Conservation (phyloP, 2,888 invertebrate genomes). For the Drosophila quinaria region DNA sequence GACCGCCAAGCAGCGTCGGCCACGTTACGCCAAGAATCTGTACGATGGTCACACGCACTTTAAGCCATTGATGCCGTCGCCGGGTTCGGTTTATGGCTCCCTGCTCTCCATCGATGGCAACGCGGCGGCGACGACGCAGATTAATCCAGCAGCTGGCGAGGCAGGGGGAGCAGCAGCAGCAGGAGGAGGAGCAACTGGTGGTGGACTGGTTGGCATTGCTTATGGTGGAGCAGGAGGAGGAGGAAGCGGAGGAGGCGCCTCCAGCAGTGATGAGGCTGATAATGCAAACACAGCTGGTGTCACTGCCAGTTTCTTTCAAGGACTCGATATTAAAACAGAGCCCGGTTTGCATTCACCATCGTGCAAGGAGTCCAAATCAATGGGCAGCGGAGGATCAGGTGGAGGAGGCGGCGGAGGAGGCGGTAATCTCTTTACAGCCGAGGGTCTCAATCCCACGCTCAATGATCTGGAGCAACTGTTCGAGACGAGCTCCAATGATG, state of each 20-base stretch:
- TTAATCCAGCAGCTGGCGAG: conserved; percentile 11
- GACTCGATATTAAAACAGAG: conserved; percentile 78
- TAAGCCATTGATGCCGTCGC: conserved; percentile 86
- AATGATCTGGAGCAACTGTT: conserved; percentile 98
- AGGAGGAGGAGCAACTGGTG: conserved; percentile 29
- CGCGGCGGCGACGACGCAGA: conserved; percentile 19
- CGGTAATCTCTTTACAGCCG: conserved; percentile 91
- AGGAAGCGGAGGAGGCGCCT: not conserved
- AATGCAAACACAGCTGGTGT: conserved; percentile 52
- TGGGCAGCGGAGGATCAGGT: conserved; percentile 31
- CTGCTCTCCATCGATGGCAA: conserved; percentile 77
- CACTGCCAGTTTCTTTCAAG: conserved; percentile 65
- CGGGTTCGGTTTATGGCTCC: conserved; percentile 82
- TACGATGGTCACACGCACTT: conserved; percentile 88
- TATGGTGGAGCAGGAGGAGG: conserved; percentile 9
- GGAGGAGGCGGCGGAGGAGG: conserved; percentile 65
- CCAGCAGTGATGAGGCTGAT: conserved; percentile 54
- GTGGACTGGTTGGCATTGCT: conserved; percentile 81
- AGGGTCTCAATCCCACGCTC: conserved; percentile 94
- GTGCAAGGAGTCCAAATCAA: conserved; percentile 81
- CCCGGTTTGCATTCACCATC: conserved; percentile 83
- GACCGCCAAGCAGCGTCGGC: conserved; percentile 85
- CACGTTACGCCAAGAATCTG: conserved; percentile 86
- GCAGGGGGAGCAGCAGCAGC: conserved; percentile 13
- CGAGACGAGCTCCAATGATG: conserved; percentile 88